A percentile compares a stretch with the other conserved stretches of the same genome.
Conservation (phyloP, 2,888 invertebrate species). For the Strigamia maritima region DNA sequence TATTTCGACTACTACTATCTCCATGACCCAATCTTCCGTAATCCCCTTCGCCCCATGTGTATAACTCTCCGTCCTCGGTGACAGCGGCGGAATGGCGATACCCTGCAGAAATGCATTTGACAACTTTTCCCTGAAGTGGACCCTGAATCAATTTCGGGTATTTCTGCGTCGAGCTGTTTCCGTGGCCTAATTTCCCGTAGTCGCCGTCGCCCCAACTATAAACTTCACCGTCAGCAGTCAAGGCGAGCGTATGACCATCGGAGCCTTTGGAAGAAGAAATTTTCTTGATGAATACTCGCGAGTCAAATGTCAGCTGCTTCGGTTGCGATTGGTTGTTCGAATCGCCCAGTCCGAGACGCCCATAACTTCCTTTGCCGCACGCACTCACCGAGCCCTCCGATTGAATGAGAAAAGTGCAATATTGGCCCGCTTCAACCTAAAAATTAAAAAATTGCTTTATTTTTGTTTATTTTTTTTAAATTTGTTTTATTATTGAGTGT, state of each 20-base stretch:
- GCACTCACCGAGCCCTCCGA: constrained; percentile 62
- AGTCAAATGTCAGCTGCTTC: constrained; percentile 59
- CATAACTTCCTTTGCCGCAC: constrained; percentile 65
- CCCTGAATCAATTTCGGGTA: constrained; percentile 63
- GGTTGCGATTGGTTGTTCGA: constrained; percentile 60
- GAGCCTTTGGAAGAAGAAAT: constrained; percentile 70
- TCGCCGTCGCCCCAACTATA: constrained; percentile 99
- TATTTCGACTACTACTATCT: constrained; percentile 54
- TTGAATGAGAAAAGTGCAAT: constrained; percentile 64
- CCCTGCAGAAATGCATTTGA: constrained; percentile 48
- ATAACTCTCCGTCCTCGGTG: constrained; percentile 62
- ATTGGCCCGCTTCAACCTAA: constrained; percentile 58
- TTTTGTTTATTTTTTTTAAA: constrained; percentile 53
- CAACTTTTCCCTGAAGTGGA: constrained; percentile 59
- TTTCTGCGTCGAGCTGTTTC: constrained; percentile 82
- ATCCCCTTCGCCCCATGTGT: constrained; percentile 65
- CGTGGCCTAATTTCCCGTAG: constrained; percentile 86
- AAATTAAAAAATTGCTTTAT: too few relatives aligned
- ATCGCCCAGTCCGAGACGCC: constrained; percentile 63
- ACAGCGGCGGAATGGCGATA: constrained; percentile 65
- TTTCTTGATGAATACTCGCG: constrained; percentile 60
- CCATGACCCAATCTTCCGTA: constrained; percentile 63
- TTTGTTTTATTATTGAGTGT: constrained; percentile 55
- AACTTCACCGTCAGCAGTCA: constrained; percentile 91
- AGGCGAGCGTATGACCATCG: constrained; percentile 93